A percentile compares a stretch with the other conserved stretches of the same genome.
Evolutionary conservation across 2,797 vertebrate species (phyloP).

Genomic region (Phoebastria nigripes): DNA sequence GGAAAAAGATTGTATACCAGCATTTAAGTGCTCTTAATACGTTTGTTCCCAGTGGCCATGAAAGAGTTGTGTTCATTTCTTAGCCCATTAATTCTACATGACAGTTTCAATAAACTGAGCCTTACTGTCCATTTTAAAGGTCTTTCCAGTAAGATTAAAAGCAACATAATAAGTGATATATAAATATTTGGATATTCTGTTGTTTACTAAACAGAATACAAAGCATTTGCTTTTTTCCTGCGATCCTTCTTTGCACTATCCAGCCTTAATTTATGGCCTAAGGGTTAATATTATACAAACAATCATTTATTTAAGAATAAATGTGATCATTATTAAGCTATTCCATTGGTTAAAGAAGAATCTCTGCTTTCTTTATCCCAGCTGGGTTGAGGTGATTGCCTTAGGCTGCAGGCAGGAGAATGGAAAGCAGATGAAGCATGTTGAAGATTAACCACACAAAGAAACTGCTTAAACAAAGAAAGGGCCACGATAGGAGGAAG

Average conservation of each 20-base stretch:
- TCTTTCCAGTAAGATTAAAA: not conserved
- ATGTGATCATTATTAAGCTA: not conserved
- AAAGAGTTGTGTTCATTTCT: not conserved
- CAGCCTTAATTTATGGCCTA: not conserved
- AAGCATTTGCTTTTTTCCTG: not conserved
- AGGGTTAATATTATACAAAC: conserved; percentile 4
- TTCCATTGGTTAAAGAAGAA: conserved; percentile 10
- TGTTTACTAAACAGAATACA: not conserved
- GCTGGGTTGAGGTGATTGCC: conserved; percentile 28
- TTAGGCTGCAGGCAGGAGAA: conserved; percentile 11
- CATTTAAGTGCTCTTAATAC: not conserved
- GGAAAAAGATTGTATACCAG: not conserved
- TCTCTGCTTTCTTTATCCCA: conserved; percentile 18
- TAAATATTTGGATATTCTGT: conserved; percentile 11
- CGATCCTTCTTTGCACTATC: not conserved
- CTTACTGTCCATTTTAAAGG: not conserved
- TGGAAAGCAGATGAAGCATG: conserved; percentile 42
- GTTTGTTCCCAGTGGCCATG: not conserved
- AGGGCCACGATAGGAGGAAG: not conserved
- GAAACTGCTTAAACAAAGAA: conserved; percentile 20
- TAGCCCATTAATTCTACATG: not conserved
- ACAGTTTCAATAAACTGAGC: not conserved
- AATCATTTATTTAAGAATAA: conserved; percentile 22
- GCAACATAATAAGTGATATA: not conserved
- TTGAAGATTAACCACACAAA: conserved; percentile 36